Evolutionary conservation across 2,113 vertebrate species (phyloP).

Genomic region (Chaetura pelagica): DNA sequence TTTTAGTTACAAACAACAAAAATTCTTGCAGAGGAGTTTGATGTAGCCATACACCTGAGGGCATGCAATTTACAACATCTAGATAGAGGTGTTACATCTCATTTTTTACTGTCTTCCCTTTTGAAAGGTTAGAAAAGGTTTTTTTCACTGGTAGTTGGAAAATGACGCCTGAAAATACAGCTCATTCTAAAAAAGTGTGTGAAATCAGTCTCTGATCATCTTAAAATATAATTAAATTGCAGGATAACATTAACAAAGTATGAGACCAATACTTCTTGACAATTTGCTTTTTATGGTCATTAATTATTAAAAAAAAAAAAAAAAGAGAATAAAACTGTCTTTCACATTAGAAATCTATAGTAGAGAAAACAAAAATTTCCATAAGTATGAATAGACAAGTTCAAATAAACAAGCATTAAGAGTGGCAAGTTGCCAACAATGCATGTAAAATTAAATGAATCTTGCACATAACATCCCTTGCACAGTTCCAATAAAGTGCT

Average conservation of each 20-base stretch:
- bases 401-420: not conserved
- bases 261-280: not conserved
- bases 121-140: not conserved
- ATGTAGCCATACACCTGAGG: not conserved
- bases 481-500: not conserved
- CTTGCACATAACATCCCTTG: not conserved
- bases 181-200: not conserved
- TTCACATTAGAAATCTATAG: not conserved
- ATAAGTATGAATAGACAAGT: not conserved
- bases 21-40: not conserved
- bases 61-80: not conserved
- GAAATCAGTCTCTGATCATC: not conserved
- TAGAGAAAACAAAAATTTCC: not conserved
- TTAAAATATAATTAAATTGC: not conserved
- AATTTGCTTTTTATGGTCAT: constrained; percentile 14
- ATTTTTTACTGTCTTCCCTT: not conserved
- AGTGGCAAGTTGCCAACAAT: not conserved
- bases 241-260: not conserved
- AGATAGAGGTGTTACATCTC: not conserved
- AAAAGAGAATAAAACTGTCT: not conserved
- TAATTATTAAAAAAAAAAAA: not conserved
- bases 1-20: not conserved
- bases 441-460: constrained; percentile 3
- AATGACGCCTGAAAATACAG: not conserved
- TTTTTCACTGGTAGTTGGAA: not conserved